Evolutionary conservation across 92 coral and sea anemone genomes (phyloP).

Genomic region (Nematostella vectensis): DNA sequence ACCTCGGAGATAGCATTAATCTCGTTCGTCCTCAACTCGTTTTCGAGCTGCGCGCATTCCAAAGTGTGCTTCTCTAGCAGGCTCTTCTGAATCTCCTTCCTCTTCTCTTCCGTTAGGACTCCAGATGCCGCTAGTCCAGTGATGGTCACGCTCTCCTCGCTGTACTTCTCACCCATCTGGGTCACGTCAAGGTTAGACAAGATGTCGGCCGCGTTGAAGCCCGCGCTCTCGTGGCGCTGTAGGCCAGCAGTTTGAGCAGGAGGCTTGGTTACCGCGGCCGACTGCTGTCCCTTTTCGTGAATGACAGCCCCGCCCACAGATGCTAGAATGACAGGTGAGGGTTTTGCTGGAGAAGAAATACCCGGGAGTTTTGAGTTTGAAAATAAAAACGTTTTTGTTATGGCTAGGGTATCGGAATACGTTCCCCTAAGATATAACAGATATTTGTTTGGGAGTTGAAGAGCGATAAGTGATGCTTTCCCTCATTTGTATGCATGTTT

Average conservation of each 20-base stretch:
- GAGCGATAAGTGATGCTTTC: too few relatives aligned
- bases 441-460: too few relatives aligned
- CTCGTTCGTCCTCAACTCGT: conserved; percentile 79
- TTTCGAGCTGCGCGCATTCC: conserved; percentile 91
- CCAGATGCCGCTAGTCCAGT: conserved; percentile 84
- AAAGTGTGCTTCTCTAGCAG: conserved; percentile 93
- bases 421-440: too few relatives aligned
- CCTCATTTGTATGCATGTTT: too few relatives aligned
- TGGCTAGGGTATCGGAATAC: too few relatives aligned
- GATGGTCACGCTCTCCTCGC: conserved; percentile 80
- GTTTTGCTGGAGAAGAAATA: background rate
- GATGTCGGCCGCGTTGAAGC: conserved; percentile 71
- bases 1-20: conserved; percentile 82
- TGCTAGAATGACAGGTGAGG: background rate
- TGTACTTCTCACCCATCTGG: conserved; percentile 96
- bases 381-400: too few relatives aligned
- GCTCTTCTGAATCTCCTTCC: conserved; percentile 73
- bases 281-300: background rate
- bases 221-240: conserved; percentile 22
- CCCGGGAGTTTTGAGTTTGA: too few relatives aligned
- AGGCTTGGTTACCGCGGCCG: background rate
- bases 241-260: background rate
- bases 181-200: conserved; percentile 70
- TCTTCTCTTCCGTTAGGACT: conserved; percentile 74
- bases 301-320: background rate